Base-by-base conservation (phyloP, 1,140 invertebrate genomes). In the Drosophila rufa region DNA sequence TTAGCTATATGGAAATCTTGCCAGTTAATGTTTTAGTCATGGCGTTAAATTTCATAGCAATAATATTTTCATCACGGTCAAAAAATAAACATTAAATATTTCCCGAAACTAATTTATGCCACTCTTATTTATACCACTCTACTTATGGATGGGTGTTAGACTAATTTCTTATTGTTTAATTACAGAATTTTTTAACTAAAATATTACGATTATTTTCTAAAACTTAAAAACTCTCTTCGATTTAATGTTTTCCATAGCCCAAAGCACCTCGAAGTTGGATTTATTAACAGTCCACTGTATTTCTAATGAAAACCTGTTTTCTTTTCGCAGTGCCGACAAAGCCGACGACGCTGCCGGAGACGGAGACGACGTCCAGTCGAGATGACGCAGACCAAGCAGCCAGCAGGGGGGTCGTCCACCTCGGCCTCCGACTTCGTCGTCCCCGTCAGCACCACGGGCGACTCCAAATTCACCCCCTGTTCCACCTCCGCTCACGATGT, bases 281-380 rank as follows among this genome's bases (percentile, higher is more conserved):
- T 38, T 68, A 53, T 6, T n/a, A 5, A 67, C 2, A 14, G 14
- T 55, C 9, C 19, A 68, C 67, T 67, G 55, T 65, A 57, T 73
- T 62, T 64, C 68, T 89, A 89, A 89, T 74, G 66, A 40, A 87
- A 87, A 89, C 80, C 83, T 57, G 84, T 87, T 87, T 83, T 57
- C 30, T 62, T 59, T 36, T 62, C 48, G 25, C 70, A 89, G 84
- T 50, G 56, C 77, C 76, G 47, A 68, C 67, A 84, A 70, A 71
- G 75, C 68, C 55, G 46, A 71, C 53, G 58, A 75, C 79, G 74
- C 70, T 73, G 83, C 81, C 79, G 76, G 77, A 77, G 45, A 80
- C 47, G 68, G 50, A 78, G 79, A 80, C 51, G 70, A 71, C 48
- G 71, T 47, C 64, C 65, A 85, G 46, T 58, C 78, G 50, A 61